Evolutionary conservation across 1,140 invertebrate genomes (phyloP), one percentile per base, ranked within the genome.

Genomic region (Manduca sexta): DNA sequence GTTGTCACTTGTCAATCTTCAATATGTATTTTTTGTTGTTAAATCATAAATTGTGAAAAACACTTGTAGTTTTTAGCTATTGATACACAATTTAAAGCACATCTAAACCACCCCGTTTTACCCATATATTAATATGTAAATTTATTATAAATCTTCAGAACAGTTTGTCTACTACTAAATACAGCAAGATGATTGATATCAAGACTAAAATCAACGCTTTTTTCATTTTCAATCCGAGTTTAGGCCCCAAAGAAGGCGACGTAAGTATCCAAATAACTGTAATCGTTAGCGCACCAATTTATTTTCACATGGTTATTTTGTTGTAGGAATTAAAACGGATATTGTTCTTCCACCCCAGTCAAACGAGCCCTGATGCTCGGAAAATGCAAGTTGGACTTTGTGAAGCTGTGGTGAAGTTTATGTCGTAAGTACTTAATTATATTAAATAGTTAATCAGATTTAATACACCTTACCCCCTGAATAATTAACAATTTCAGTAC

Each of bases 371-470:
- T 16, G 95, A 97, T 77, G 91, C 89, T 11, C 93, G 96, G 86
- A 93, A 97, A 54, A 95, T 93, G 86, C 93, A 94, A 87, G 92
- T 97, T 64, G 96, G 97, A 3, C 86, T 97, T 3, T 94, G 94
- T 83, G 95, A 98, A 88, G 96, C 95, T 21, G 94, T 98, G 47
- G 92, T 97, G 37, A 93, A 95, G 82, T 98, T 98, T 88, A 93
- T 95, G 65, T 90, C 92, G 96, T 97, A 91, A 89, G 90, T 75
- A 45, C 33, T n/a, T n/a, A n/a, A n/a, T n/a, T n/a, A n/a, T n/a
- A n/a, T n/a, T n/a, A n/a, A n/a, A n/a, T n/a, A n/a, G n/a, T n/a
- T n/a, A n/a, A n/a, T n/a, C n/a, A n/a, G n/a, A n/a, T n/a, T n/a
- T n/a, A n/a, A n/a, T n/a, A n/a, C n/a, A n/a, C n/a, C n/a, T n/a